phyloP scores from a whole-genome alignment of 2,113 vertebrate species.

The Pelodiscus sinensis region DNA sequence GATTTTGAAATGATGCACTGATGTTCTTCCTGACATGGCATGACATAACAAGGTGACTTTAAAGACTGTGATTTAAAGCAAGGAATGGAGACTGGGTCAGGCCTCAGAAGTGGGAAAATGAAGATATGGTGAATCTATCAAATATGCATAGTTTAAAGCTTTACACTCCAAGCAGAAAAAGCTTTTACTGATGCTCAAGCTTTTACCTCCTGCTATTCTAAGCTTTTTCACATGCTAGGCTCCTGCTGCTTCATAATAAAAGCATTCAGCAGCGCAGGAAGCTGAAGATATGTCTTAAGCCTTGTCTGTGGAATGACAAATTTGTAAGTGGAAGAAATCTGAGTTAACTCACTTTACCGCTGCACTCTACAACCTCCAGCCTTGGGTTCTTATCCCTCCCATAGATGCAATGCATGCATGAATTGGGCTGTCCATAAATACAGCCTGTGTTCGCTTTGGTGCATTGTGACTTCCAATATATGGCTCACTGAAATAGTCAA shows the following conservation, averaged over 20 bases:
- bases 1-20: fast-evolving
- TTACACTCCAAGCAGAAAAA: background rate
- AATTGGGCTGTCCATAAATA: fast-evolving
- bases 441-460: background rate
- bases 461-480: fast-evolving
- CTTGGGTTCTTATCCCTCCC: fast-evolving
- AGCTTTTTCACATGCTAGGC: background rate
- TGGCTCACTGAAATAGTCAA: fast-evolving
- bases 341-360: fast-evolving
- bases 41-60: background rate
- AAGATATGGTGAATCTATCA: fast-evolving
- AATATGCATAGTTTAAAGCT: background rate
- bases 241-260: fast-evolving
- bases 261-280: background rate
- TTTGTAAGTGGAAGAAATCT: background rate
- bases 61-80: background rate
- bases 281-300: background rate
- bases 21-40: background rate
- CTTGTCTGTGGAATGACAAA: fast-evolving
- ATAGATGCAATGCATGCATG: background rate
- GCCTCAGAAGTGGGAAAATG: fast-evolving
- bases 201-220: background rate
- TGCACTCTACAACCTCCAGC: fast-evolving
- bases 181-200: background rate
- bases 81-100: background rate